Percentiles rank a stretch among this genome's conserved stretches.
phyloP scores from a whole-genome alignment of 2,797 vertebrate species.

The Anisognathus igniventris region DNA sequence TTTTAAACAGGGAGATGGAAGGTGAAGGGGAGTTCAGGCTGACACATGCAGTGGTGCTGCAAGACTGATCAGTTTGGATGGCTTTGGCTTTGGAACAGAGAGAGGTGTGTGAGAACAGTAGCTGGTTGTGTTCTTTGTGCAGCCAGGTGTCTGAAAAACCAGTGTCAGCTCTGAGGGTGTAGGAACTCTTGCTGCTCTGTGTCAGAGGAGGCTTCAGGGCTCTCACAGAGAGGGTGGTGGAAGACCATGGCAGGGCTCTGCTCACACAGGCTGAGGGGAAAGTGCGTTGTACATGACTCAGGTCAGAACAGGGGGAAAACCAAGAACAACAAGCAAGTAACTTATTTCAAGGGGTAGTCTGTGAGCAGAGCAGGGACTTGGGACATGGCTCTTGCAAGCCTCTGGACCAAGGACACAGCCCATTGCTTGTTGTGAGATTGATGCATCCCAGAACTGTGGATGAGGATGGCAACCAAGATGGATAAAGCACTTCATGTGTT shows the following conservation, averaged over 20 bases:
- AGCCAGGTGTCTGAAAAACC: background rate
- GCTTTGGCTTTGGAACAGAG: background rate
- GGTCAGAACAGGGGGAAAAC: background rate
- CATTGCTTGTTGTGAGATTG: background rate
- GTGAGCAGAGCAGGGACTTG: background rate
- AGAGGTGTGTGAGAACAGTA: background rate
- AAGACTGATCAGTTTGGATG: background rate
- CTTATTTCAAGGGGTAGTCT: background rate
- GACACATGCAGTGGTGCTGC: background rate
- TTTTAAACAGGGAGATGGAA: background rate
- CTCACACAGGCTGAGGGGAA: background rate
- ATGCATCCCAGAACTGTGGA: background rate
- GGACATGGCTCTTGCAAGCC: background rate
- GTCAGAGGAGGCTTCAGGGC: background rate
- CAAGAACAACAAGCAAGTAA: background rate
- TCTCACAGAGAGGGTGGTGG: background rate
- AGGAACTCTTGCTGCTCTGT: background rate
- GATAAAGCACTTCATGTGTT: background rate
- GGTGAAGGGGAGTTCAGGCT: background rate
- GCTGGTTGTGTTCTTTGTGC: background rate
- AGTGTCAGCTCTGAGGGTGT: background rate
- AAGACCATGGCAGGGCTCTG: background rate
- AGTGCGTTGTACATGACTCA: background rate
- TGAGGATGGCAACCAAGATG: background rate
- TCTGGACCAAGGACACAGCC: background rate